Base-by-base conservation (phyloP, 2,888 invertebrate genomes). In the Euspilapteryx auroguttella region DNA sequence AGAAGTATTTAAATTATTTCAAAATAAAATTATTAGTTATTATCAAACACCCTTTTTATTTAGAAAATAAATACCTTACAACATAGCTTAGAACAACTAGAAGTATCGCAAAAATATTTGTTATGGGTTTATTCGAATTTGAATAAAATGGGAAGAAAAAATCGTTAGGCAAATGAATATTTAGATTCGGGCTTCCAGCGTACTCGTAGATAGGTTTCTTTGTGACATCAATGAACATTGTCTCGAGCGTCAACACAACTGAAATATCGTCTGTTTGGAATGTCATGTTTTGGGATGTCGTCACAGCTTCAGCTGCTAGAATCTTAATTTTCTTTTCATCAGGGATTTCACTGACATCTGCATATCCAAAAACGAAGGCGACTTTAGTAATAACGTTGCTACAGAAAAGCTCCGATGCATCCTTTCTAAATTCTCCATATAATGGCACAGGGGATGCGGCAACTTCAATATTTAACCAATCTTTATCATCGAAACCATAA, bases 91-190 rank as follows among this genome's bases (percentile, higher is more conserved):
- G 20, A 17, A 37, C 28, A 22, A 41, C 17, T 26, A 36, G 32
- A 26, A 36, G 27, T 24, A 37, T 30, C 25, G 25, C 24, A 23
- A 27, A 12, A n/a, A n/a, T n/a, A n/a, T n/a, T n/a, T 14, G 9
- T 25, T 8, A n/a, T 21, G 11, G n/a, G 13, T 23, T 25, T 39
- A 32, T 37, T 42, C 30, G 43, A 42, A 37, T 52, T 68, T 17
- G 55, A 54, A 30, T 77, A 55, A 40, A 83, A 83, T 1, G 88
- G 88, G 46, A 86, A 85, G 53, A 88, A 88, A 50, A 88, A 88
- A 51, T 87, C 85, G 37, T 78, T 75, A 2, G 88, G 87, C 30
- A 88, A 64, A 49, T 79, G 75, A 32, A 86, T 76, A 41, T 83
- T 79, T 31, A 86, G 66, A 33, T 81, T 77, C 11, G 87, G 86